Evolutionary conservation across 1,140 invertebrate species (phyloP), one percentile per base, ranked within the genome.

Genomic region (Meloidogyne exigua): DNA sequence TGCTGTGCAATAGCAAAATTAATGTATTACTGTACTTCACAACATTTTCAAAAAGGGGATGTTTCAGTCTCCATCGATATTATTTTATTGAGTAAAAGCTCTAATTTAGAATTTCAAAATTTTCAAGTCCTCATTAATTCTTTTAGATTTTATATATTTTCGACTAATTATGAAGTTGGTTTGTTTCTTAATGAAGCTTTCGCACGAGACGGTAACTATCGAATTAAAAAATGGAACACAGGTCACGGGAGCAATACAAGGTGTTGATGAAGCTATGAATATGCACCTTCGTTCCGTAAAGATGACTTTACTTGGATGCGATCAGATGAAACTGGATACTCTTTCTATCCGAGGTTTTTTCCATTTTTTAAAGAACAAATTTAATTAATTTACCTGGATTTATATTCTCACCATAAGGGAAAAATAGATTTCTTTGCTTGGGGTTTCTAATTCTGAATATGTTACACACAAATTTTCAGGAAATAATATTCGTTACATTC

Each of bases 161-260:
- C 12, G 28, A 25, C 5, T 11, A 63, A 79, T 23, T 23, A 86
- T 86, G 85, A 86, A 86, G 76, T 78, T 87, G 32, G 87, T 88
- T 32, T 81, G 96, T 87, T 99, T 99, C 93, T 91, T 99, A 76
- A 99, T 99, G 97, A 99, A 99, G 90, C 90, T 99, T 32, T 98
- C 95, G 89, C 97, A 99, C 89, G 97, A 99, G 89, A 98, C 96
- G 18, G 96, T 99, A 15, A 98, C 95, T 9, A 95, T 99, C 86
- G 97, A 99, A 89, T 88, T 99, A 44, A 99, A 99, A 90, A 99
- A 99, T 91, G 96, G 97, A 5, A 98, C 96, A 68, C 93, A 95
- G 88, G 94, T 99, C n/a, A 76, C 63, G 9, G 83, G 79, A 26
- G 67, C 75, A 12, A 75, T 76, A 65, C 62, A 42, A 71, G 73